Percentiles rank a stretch among this genome's conserved stretches.
Conservation (phyloP, 2,888 invertebrate genomes). For the Acleris laterana region DNA sequence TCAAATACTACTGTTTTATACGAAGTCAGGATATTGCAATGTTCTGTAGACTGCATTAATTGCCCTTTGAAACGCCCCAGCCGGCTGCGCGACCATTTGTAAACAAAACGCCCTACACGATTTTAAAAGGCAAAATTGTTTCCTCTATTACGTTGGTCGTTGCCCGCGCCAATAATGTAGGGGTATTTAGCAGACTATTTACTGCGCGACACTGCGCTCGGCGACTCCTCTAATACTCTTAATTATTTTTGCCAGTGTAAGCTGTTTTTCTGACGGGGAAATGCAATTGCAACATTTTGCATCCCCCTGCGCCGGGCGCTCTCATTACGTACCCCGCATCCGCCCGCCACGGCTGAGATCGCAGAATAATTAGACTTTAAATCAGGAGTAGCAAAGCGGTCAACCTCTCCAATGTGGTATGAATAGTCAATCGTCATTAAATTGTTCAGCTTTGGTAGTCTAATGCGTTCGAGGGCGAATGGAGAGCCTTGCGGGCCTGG, state of each 20-base stretch:
- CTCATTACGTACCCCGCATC: constrained; percentile 76
- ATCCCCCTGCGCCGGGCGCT: constrained; percentile 59
- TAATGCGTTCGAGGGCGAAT: constrained; percentile 62
- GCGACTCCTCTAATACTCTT: constrained; percentile 81
- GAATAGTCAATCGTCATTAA: constrained; percentile 84
- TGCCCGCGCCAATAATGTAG: constrained; percentile 75
- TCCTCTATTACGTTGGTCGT: constrained; percentile 72
- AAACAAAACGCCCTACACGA: constrained; percentile 62
- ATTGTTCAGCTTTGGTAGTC: constrained; percentile 82
- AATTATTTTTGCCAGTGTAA: constrained; percentile 83
- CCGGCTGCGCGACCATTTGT: constrained; percentile 49
- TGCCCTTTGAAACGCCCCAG: constrained; percentile 41
- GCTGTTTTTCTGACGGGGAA: constrained; percentile 81
- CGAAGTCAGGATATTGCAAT: constrained; percentile 31
- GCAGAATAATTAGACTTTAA: constrained; percentile 82
- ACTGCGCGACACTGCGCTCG: constrained; percentile 76
- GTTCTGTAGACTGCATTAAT: constrained; percentile 40
- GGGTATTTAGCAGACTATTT: constrained; percentile 81
- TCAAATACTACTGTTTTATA: too few relatives aligned
- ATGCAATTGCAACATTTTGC: constrained; percentile 82
- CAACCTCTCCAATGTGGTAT: constrained; percentile 80
- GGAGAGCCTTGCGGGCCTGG: constrained; percentile 30
- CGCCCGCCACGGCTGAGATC: constrained; percentile 77
- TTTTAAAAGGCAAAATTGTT: constrained; percentile 78
- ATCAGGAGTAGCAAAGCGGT: constrained; percentile 81